phyloP scores from a whole-genome alignment of 2,113 vertebrate genomes.

The Anoplopoma fimbria region DNA sequence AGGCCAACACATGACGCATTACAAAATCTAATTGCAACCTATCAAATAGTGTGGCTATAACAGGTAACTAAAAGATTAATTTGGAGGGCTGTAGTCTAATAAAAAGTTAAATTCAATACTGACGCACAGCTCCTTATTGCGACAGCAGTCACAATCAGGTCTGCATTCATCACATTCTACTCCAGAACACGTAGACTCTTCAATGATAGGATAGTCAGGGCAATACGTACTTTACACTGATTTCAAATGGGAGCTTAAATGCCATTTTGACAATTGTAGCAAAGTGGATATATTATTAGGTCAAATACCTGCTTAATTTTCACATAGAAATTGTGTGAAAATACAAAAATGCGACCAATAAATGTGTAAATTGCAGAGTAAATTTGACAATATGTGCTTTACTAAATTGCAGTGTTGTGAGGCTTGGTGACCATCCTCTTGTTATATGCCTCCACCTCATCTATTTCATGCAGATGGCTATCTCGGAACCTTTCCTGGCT shows the following conservation, averaged over 20 bases:
- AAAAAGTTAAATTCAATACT: neutral
- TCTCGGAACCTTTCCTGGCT: conserved; percentile 40
- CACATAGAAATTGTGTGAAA: neutral
- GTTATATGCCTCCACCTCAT: neutral
- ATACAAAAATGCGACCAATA: neutral
- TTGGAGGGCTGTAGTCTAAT: neutral
- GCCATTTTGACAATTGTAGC: too few species aligned
- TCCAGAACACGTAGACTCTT: too few species aligned
- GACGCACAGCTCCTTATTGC: too few species aligned
- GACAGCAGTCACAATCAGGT: too few species aligned
- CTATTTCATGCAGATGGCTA: conserved; percentile 8
- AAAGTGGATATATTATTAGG: neutral
- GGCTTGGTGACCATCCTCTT: neutral
- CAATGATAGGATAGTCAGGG: too few species aligned
- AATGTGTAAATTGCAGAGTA: neutral
- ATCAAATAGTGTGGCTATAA: neutral
- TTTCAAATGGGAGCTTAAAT: neutral
- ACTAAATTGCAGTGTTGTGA: neutral
- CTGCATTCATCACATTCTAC: too few species aligned
- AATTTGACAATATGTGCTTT: too few species aligned
- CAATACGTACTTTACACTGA: neutral
- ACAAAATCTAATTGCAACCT: neutral
- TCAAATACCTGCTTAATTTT: neutral
- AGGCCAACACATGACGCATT: neutral
- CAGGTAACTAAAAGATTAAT: neutral